Conservation (phyloP, 2,888 invertebrate species). For the Cephus sareptanus region DNA sequence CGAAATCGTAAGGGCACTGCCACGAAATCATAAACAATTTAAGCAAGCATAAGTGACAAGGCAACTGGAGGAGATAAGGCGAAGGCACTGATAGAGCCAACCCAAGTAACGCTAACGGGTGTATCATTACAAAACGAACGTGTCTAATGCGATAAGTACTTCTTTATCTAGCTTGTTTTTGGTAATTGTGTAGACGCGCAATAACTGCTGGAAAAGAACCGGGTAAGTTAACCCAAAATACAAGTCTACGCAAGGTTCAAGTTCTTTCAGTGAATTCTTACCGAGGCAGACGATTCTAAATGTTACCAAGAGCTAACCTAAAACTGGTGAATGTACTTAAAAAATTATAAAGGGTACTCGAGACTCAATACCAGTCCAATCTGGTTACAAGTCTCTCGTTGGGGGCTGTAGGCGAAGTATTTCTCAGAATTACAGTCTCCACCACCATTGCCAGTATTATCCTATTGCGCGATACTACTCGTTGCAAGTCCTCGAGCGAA, state of each 20-base stretch:
- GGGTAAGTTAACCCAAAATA: not conserved
- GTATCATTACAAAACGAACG: not conserved
- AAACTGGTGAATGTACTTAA: not conserved
- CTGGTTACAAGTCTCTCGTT: too few species aligned
- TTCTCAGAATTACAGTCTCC: too few species aligned
- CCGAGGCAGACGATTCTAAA: not conserved
- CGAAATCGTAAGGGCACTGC: not conserved
- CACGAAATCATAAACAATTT: slow-evolving; percentile 1
- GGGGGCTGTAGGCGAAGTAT: too few species aligned
- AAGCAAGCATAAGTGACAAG: not conserved
- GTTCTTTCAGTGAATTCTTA: not conserved
- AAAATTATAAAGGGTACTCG: not conserved
- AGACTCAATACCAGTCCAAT: not conserved
- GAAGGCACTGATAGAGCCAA: not conserved
- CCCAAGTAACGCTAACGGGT: not conserved
- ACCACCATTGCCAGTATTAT: too few species aligned
- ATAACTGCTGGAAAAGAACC: not conserved
- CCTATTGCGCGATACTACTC: too few species aligned
- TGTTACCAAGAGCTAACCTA: not conserved
- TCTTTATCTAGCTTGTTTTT: not conserved
- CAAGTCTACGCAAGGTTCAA: not conserved
- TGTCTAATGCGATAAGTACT: not conserved
- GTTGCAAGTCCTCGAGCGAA: too few species aligned
- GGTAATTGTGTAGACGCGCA: not conserved
- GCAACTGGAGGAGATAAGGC: not conserved